phyloP scores from a whole-genome alignment of 2,113 vertebrate species.

The Gadus macrocephalus region DNA sequence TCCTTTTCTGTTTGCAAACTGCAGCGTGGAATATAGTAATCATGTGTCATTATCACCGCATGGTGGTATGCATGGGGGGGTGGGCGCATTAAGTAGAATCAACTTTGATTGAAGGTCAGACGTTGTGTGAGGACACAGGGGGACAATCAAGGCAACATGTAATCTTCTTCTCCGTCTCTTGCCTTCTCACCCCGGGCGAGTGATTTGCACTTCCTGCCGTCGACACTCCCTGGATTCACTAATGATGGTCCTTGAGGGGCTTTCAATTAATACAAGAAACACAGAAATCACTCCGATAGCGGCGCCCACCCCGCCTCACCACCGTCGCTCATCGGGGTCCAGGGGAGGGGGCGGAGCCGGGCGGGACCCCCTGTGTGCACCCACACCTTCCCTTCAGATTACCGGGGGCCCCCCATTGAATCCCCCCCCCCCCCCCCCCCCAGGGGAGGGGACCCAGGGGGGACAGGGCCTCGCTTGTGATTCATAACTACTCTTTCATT shows the following conservation, averaged over 20 bases:
- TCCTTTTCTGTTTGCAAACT: conserved; percentile 53
- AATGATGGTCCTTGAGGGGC: conserved; percentile 47
- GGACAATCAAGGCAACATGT: conserved; percentile 67
- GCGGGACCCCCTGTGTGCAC: conserved; percentile 39
- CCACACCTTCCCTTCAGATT: conserved; percentile 63
- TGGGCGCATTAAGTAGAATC: conserved; percentile 63
- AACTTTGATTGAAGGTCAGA: conserved; percentile 75
- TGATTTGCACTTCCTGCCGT: conserved; percentile 64
- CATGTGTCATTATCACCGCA: conserved; percentile 63
- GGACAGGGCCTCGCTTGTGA: background rate
- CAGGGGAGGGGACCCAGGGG: conserved; percentile 14
- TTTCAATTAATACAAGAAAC: conserved; percentile 63
- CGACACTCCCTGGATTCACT: conserved; percentile 38
- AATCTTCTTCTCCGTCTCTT: conserved; percentile 65
- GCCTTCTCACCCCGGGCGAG: conserved; percentile 46
- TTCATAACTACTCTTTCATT: conserved; percentile 3
- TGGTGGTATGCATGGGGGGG: conserved; percentile 56
- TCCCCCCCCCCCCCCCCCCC: conserved; percentile 58
- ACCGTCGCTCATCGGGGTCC: conserved; percentile 48
- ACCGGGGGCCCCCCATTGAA: conserved; percentile 59
- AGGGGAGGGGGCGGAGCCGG: conserved; percentile 40
- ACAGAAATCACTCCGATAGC: conserved; percentile 52
- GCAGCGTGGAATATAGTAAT: conserved; percentile 67
- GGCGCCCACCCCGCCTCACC: conserved; percentile 30
- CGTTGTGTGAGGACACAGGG: conserved; percentile 50